phyloP scores from a whole-genome alignment of 2,888 invertebrate species.

The Bellardia pandia region DNA sequence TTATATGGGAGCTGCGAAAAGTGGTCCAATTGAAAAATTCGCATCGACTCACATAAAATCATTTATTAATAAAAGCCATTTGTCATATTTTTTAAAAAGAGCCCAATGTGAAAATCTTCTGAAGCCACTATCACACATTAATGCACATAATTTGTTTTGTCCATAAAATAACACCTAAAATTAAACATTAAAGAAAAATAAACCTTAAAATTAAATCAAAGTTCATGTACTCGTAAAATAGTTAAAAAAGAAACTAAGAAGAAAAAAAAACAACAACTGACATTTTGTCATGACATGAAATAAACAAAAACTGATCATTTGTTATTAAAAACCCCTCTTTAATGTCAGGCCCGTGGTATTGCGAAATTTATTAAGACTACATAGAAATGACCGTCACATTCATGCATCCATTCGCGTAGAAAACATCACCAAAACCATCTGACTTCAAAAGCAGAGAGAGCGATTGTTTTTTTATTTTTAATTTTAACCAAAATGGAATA shows the following conservation, averaged over 20 bases:
- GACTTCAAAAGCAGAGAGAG: conserved; percentile 17
- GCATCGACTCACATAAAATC: no score
- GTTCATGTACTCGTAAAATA: conserved; percentile 51
- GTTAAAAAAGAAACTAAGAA: conserved; percentile 34
- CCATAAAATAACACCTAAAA: background rate
- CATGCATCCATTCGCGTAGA: conserved; percentile 49
- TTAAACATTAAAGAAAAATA: background rate
- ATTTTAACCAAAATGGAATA: conserved; percentile 25
- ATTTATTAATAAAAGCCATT: background rate
- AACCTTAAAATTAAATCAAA: conserved; percentile 62
- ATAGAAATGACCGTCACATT: conserved; percentile 69
- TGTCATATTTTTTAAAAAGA: background rate
- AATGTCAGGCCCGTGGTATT: conserved; percentile 60
- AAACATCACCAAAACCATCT: conserved; percentile 28
- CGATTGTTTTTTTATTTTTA: background rate
- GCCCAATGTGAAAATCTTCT: background rate
- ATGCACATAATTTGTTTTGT: background rate
- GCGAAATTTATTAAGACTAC: conserved; percentile 71
- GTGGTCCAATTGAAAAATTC: no score
- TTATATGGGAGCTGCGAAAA: no score
- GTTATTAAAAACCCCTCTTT: conserved; percentile 74
- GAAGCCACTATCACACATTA: background rate
- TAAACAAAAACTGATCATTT: conserved; percentile 78
- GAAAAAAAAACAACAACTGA: conserved; percentile 74
- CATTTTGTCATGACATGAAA: conserved; percentile 80